These are phyloP conservation scores for Pachyuromys duprasi DNA, from an alignment of 2,797 vertebrate genomes.

Conservation along the genomic window DNA sequence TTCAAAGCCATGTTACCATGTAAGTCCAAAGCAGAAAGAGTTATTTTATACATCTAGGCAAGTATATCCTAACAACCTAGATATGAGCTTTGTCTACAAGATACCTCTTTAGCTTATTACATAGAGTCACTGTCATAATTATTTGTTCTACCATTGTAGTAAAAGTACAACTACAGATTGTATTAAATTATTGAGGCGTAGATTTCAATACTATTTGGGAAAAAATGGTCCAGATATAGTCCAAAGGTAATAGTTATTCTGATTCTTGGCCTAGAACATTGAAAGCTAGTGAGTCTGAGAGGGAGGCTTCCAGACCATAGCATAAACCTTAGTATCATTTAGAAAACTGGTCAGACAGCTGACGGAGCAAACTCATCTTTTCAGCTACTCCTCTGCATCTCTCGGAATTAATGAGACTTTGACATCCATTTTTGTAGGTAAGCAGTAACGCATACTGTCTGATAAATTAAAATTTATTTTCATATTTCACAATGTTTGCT, in stretches of 20 bases:
- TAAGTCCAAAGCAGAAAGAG: background rate
- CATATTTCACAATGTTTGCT: background rate
- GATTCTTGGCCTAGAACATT: background rate
- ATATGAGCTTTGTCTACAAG: background rate
- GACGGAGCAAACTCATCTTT: background rate
- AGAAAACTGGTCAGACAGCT: background rate
- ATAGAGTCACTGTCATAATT: background rate
- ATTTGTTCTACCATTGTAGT: background rate
- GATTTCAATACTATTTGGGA: background rate
- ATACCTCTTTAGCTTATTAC: background rate
- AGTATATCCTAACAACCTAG: background rate
- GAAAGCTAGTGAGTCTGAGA: background rate
- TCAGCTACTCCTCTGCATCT: background rate
- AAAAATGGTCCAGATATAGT: background rate
- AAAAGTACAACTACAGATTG: background rate
- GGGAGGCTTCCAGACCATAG: background rate
- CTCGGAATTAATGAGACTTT: background rate
- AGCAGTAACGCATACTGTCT: background rate
- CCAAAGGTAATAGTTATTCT: background rate
- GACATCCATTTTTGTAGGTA: background rate
- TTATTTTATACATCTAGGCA: background rate
- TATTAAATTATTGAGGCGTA: background rate
- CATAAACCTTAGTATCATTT: background rate
- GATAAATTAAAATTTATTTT: background rate
- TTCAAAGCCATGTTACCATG: background rate